Evolutionary conservation across 2,888 invertebrate genomes (phyloP).

Genomic region (Leucophora obtusa): DNA sequence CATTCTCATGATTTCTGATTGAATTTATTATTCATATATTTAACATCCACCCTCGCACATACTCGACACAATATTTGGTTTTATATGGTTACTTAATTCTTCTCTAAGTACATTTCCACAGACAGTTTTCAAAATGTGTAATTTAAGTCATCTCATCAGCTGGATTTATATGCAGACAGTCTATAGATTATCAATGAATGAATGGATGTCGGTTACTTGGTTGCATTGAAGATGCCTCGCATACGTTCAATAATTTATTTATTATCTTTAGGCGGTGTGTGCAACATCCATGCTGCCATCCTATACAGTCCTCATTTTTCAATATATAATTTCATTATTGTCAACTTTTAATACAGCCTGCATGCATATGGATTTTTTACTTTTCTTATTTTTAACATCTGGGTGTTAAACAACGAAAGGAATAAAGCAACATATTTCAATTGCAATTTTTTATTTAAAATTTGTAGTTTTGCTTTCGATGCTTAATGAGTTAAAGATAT

Average conservation of each 20-base stretch:
- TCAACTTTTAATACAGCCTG: constrained; percentile 36
- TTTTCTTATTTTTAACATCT: constrained; percentile 43
- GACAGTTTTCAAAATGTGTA: constrained; percentile 4
- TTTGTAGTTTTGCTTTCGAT: no score
- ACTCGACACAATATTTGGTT: not conserved
- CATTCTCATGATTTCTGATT: constrained; percentile 32
- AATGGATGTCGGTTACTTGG: not conserved
- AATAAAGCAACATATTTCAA: no score
- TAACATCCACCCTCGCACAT: constrained; percentile 39
- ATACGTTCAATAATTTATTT: constrained; percentile 52
- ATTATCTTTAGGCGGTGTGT: constrained; percentile 38
- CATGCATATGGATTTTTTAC: constrained; percentile 49
- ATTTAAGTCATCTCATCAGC: constrained; percentile 24
- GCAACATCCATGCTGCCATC: not conserved
- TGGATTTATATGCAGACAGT: constrained; percentile 4
- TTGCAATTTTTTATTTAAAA: no score
- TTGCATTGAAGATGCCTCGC: constrained; percentile 24
- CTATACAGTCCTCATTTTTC: not conserved
- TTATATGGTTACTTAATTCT: not conserved
- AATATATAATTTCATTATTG: constrained; percentile 20
- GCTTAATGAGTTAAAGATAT: no score
- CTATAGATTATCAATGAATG: constrained; percentile 50
- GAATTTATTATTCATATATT: constrained; percentile 15
- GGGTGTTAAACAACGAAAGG: constrained; percentile 3
- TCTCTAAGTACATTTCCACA: not conserved